Percentiles rank a stretch among this genome's conserved stretches.
phyloP scores from a whole-genome alignment of 2,113 vertebrate species.

The Albula goreensis region DNA sequence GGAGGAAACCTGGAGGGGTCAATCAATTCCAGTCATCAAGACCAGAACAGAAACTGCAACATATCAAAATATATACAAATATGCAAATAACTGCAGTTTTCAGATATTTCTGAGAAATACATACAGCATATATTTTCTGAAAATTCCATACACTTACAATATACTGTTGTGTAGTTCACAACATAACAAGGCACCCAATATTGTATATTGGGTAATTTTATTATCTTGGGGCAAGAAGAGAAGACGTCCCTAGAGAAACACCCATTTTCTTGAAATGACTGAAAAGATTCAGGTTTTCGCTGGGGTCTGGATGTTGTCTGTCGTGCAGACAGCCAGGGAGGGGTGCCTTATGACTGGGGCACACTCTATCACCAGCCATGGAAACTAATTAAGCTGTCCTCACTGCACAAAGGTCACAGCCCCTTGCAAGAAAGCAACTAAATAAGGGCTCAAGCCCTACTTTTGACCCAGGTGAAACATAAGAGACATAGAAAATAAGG shows the following conservation, averaged over 20 bases:
- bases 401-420: constrained; percentile 53
- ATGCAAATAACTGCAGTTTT: too few species aligned
- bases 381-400: constrained; percentile 43
- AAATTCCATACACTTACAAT: too few species aligned
- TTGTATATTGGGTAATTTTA: too few species aligned
- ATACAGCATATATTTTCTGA: too few species aligned
- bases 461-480: constrained; percentile 13
- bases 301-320: constrained; percentile 69
- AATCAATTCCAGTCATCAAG: too few species aligned
- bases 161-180: too few species aligned
- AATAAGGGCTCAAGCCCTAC: constrained; percentile 14
- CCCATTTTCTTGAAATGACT: neutral
- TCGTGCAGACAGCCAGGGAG: constrained; percentile 33
- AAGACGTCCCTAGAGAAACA: neutral
- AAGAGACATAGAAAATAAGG: too few species aligned
- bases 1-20: too few species aligned
- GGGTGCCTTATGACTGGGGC: neutral
- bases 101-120: too few species aligned
- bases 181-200: too few species aligned
- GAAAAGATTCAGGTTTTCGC: constrained; percentile 49
- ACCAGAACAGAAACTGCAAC: too few species aligned
- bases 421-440: constrained; percentile 25
- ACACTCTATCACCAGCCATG: constrained; percentile 18
- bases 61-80: too few species aligned
- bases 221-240: neutral